Conservation (phyloP, 2,113 vertebrate genomes). For the Aythya baeri region DNA sequence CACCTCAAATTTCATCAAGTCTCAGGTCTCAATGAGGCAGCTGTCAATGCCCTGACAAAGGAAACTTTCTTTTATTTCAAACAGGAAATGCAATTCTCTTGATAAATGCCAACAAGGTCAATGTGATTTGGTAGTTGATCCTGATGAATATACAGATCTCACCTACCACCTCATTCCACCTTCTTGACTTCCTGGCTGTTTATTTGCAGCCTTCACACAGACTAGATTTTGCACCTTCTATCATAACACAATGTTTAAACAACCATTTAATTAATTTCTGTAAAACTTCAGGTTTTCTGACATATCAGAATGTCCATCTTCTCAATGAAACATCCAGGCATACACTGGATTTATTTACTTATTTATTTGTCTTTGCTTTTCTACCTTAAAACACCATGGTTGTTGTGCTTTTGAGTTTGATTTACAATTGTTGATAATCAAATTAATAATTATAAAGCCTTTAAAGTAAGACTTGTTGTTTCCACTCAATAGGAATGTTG, state of each 20-base stretch:
- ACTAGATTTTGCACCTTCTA: background rate
- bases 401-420: background rate
- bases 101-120: background rate
- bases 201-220: background rate
- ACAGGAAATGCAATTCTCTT: background rate
- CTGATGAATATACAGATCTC: background rate
- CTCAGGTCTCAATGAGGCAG: background rate
- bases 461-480: background rate
- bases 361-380: background rate
- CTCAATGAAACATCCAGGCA: background rate
- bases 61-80: background rate
- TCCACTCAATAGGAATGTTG: background rate
- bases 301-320: background rate
- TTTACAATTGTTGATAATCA: background rate
- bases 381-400: background rate
- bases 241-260: background rate
- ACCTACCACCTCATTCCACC: background rate
- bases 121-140: background rate
- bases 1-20: background rate
- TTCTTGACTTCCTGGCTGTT: background rate
- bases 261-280: background rate
- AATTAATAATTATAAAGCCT: background rate
- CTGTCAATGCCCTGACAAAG: background rate
- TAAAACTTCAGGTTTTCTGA: background rate
- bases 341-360: background rate